A percentile compares a stretch with the other conserved stretches of the same genome.
Evolutionary conservation across 2,797 vertebrate genomes (phyloP).

Genomic region (Syndactyla subalaris): DNA sequence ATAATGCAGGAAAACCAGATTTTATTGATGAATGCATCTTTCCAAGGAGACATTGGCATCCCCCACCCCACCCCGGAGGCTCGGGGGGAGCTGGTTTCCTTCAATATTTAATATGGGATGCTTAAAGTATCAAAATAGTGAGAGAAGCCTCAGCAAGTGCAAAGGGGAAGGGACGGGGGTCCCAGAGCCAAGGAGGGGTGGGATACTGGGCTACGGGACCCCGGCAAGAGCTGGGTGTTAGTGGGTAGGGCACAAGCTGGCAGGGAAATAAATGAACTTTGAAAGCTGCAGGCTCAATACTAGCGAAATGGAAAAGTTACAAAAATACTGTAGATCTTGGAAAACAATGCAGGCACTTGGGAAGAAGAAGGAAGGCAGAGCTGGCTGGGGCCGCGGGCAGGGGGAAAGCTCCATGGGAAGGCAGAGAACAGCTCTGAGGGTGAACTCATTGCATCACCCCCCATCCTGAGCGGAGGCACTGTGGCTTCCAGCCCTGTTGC

Average conservation of each 20-base stretch:
- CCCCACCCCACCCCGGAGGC: background rate
- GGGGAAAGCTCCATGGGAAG: background rate
- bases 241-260: background rate
- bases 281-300: slow-evolving; percentile 46
- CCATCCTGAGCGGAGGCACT: background rate
- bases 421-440: background rate
- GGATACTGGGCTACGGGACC: background rate
- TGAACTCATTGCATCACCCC: background rate
- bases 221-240: background rate
- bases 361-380: slow-evolving; percentile 16
- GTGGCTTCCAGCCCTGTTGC: background rate
- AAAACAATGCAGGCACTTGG: slow-evolving; percentile 65
- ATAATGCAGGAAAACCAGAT: slow-evolving; percentile 36
- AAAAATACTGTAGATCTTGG: slow-evolving; percentile 59
- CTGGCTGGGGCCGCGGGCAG: background rate
- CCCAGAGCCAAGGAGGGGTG: background rate
- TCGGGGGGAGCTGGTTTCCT: background rate
- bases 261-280: slow-evolving; percentile 33
- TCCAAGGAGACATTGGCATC: background rate
- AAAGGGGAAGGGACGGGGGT: background rate
- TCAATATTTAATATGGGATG: slow-evolving; percentile 22
- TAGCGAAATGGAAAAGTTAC: slow-evolving; percentile 48
- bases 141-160: slow-evolving; percentile 58
- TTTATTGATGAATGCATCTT: slow-evolving; percentile 24
- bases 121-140: slow-evolving; percentile 67